Evolutionary conservation across 64 coral and sea anemone species (phyloP), one percentile per base, ranked within the genome.

Genomic region (Dendronephthya gigantea): DNA sequence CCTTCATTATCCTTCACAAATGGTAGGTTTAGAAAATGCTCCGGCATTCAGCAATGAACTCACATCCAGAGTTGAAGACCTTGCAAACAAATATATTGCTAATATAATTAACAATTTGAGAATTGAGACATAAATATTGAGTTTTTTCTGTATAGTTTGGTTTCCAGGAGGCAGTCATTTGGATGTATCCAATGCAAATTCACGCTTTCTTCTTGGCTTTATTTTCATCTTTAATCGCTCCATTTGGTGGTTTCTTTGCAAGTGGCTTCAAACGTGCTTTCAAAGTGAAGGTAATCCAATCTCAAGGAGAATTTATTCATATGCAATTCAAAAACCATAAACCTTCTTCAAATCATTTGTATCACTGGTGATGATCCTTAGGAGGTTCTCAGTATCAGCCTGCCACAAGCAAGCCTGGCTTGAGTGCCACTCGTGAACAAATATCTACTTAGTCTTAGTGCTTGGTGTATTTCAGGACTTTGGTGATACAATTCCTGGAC

Each of bases 181-280:
- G 55, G 55, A 62, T 62, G 55, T 97, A 93, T 28, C 94, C 91
- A 14, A 97, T 97, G 91, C 94, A 93, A 68, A 66, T 97, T 9
- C 91, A 93, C 36, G 93, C 89, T 30, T 82, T 97, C 31, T 59
- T 84, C 31, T 38, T 97, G 16, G 90, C 91, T 23, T 84, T 97
- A 19, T 97, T 93, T 83, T 89, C 91, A 36, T 97, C 91, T 49
- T 79, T 93, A 35, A 97, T 97, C 56, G 91, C 94, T 48, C 91
- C 91, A 30, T 97, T 93, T 97, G 94, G 91, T 45, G 91, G 91
- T 30, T 93, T 97, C 86, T 89, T 97, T 84, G 94, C 91, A n/a
- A 93, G 91, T 91, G 94, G 94, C 41, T 93, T 97, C 39, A 97
- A 93, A 48, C 93, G 91, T 90, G 94, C 94, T 47, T 97, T 97